phyloP scores from a whole-genome alignment of 1,140 invertebrate genomes.

The Drosophila obscura region DNA sequence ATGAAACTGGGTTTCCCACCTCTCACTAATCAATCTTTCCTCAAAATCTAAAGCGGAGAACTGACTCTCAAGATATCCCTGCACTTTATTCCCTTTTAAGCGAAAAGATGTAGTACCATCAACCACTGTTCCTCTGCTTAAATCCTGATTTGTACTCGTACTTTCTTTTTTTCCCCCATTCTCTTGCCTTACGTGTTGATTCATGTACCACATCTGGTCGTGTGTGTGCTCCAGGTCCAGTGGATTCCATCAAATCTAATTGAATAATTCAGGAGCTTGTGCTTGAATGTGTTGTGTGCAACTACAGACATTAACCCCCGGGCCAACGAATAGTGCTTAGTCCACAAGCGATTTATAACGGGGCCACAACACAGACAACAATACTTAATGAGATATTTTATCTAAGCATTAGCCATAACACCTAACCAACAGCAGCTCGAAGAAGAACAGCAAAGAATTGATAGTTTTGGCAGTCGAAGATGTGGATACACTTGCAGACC shows the following conservation, averaged over 20 bases:
- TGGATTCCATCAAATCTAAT: constrained; percentile 51
- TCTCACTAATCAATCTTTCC: too few relatives aligned
- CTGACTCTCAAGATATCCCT: too few relatives aligned
- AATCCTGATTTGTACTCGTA: constrained; percentile 3
- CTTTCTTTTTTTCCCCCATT: neutral
- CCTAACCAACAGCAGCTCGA: constrained; percentile 45
- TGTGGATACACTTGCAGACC: too few relatives aligned
- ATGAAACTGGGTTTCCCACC: too few relatives aligned
- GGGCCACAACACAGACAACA: constrained; percentile 8
- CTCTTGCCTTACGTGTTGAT: neutral
- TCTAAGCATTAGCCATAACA: constrained; percentile 72
- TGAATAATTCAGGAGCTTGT: constrained; percentile 34
- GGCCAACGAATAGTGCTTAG: constrained; percentile 13
- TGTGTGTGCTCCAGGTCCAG: constrained; percentile 13
- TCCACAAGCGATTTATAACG: constrained; percentile 67
- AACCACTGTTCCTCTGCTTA: neutral
- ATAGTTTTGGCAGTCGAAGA: too few relatives aligned
- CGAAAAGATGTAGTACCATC: too few relatives aligned
- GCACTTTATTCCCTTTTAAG: too few relatives aligned
- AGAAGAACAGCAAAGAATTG: too few relatives aligned
- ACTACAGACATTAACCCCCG: constrained; percentile 34
- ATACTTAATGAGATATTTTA: constrained; percentile 77
- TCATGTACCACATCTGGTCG: constrained; percentile 1
- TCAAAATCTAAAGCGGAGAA: too few relatives aligned
- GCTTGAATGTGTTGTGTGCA: constrained; percentile 14